Evolutionary conservation across 2,888 invertebrate genomes (phyloP).

Genomic region (Oscheius myriophilus): DNA sequence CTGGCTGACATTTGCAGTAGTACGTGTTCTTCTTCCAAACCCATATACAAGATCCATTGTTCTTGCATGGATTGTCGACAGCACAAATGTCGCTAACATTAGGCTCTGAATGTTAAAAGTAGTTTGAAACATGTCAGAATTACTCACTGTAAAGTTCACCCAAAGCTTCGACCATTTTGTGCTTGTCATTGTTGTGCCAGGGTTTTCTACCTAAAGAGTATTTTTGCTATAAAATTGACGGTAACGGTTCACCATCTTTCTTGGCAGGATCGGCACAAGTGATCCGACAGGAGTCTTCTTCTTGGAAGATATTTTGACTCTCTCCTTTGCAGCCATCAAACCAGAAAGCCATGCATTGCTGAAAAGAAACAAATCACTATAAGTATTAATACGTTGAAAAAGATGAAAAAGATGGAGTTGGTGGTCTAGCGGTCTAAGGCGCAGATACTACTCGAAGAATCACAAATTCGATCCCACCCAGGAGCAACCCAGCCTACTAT

Average conservation of each 20-base stretch:
- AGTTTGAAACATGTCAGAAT: neutral
- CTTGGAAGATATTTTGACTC: conserved; percentile 65
- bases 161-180: conserved; percentile 54
- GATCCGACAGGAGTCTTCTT: conserved; percentile 56
- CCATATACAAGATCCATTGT: conserved; percentile 65
- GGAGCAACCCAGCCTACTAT: no score
- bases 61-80: conserved; percentile 63
- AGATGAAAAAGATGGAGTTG: no score
- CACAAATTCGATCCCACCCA: no score
- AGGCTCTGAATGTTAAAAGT: conserved; percentile 30
- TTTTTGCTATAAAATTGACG: no score
- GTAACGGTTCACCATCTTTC: conserved; percentile 58
- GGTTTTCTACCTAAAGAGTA: conserved; percentile 58
- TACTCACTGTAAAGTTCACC: conserved; percentile 33
- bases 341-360: conserved; percentile 67
- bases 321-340: conserved; percentile 66
- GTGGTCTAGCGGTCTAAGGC: no score
- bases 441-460: no score
- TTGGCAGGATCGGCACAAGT: conserved; percentile 64
- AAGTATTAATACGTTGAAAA: no score
- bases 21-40: conserved; percentile 57
- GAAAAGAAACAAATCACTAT: conserved; percentile 21
- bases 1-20: conserved; percentile 62
- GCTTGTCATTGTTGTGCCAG: conserved; percentile 61
- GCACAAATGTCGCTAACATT: conserved; percentile 56